A percentile compares a stretch with the other conserved stretches of the same genome.
Evolutionary conservation across 2,797 vertebrate genomes (phyloP).

Genomic region (Buphagus erythrorhynchus): DNA sequence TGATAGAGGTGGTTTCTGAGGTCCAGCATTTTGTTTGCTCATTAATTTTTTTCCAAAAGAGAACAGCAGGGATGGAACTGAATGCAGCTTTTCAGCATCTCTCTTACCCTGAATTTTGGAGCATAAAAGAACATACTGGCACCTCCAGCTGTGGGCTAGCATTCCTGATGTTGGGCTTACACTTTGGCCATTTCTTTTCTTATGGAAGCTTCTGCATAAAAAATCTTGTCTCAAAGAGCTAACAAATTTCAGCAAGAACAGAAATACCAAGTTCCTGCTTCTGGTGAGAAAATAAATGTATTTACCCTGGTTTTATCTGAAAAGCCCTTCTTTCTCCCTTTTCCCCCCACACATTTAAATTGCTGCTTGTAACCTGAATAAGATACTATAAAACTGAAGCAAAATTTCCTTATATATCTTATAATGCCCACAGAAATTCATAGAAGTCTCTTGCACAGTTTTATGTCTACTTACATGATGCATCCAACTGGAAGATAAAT

Average conservation of each 20-base stretch:
- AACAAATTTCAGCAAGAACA: background rate
- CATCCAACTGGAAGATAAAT: background rate
- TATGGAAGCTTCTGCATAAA: background rate
- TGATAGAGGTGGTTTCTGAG: background rate
- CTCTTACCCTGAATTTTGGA: background rate
- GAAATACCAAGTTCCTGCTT: background rate
- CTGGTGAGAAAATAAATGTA: background rate
- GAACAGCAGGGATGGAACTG: background rate
- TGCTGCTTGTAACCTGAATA: background rate
- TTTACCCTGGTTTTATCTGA: background rate
- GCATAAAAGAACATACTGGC: background rate
- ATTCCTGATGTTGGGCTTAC: background rate
- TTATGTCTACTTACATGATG: background rate
- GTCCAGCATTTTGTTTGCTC: background rate
- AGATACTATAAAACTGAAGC: background rate
- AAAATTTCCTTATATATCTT: background rate
- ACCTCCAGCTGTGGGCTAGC: background rate
- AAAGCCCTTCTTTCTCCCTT: background rate
- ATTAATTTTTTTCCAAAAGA: background rate
- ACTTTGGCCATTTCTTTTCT: background rate
- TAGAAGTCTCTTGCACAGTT: background rate
- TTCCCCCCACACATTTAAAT: background rate
- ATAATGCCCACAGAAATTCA: background rate
- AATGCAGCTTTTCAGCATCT: background rate
- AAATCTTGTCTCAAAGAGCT: background rate